Evolutionary conservation across 2,113 vertebrate genomes (phyloP), one percentile per base, ranked within the genome.

Genomic region (Scomber colias): DNA sequence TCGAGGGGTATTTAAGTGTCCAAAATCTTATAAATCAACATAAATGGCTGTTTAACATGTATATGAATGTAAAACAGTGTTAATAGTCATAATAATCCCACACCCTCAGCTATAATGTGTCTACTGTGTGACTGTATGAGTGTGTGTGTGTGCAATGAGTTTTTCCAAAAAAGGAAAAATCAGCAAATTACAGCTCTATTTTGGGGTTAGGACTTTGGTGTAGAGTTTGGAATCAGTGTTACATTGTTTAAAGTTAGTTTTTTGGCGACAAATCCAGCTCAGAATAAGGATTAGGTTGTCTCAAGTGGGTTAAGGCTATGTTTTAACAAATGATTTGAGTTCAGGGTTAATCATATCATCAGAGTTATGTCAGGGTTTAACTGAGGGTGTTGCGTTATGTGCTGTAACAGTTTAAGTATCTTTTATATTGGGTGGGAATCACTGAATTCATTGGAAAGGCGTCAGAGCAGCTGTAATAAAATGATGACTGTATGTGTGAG

Each of bases 401-500:
- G 10, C 3, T 51, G 48, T 35, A 6, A 40, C 35, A 40, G 35
- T 40, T 40, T 40, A 40, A 40, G 27, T 30, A 30, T 13, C 9
- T 11, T 59, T 74, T 14, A 60, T 51, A 68, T 76, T 1, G n/a
- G n/a, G 59, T 40, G 54, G 57, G 59, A 40, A 24, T 57, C 10
- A 55, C 2, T 48, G 27, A 67, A 57, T 55, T 64, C 14, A 73
- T 4, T 50, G 31, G 19, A 82, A 72, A 84, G 19, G 57, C 21
- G 51, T 61, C 21, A n/a, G 1, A 54, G 60, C 40, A 27, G 31
- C 9, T 12, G 17, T 54, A 48, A 48, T 56, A 21, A 7, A 61
- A 60, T 6, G 11, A 17, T 17, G 31, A 60, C 60, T 40, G 51
- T 71, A 30, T 48, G 10, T 84, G 50, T 83, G 75, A 86, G 51